These are phyloP conservation scores for Austrolebias charrua DNA, from an alignment of 2,797 vertebrate species.

Conservation along the genomic window DNA sequence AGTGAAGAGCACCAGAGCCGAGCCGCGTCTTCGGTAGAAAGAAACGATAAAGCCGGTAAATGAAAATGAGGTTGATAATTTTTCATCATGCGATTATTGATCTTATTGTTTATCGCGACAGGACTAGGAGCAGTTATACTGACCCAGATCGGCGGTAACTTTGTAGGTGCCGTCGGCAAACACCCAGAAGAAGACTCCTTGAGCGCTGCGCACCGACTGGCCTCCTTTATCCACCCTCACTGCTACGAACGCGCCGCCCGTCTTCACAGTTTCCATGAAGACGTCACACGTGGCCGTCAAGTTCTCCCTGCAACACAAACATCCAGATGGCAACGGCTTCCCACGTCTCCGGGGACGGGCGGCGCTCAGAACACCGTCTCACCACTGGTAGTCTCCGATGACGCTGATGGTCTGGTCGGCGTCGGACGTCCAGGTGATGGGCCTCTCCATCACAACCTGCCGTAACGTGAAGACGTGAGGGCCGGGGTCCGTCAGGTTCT, in stretches of 20 bases:
- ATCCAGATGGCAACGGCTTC: not conserved
- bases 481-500: constrained; percentile 85
- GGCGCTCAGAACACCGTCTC: constrained; percentile 2
- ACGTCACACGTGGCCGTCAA: constrained; percentile 86
- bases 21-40: too few species aligned
- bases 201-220: constrained; percentile 70
- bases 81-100: too few species aligned
- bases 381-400: constrained; percentile 91
- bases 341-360: not conserved
- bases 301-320: constrained; percentile 79
- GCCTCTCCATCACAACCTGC: constrained; percentile 88
- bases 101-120: too few species aligned
- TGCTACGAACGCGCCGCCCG: constrained; percentile 89
- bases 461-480: constrained; percentile 88
- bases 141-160: constrained; percentile 89
- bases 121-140: constrained; percentile 41
- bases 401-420: constrained; percentile 92
- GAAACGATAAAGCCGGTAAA: too few species aligned
- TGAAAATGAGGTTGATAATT: too few species aligned
- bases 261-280: constrained; percentile 83
- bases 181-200: constrained; percentile 94
- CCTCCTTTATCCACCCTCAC: constrained; percentile 91
- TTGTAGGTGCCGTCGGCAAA: constrained; percentile 88
- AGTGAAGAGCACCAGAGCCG: too few species aligned
- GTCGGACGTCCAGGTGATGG: constrained; percentile 89